Base-by-base conservation (phyloP, 2,113 vertebrate species). In the Hydrolagus affinis region DNA sequence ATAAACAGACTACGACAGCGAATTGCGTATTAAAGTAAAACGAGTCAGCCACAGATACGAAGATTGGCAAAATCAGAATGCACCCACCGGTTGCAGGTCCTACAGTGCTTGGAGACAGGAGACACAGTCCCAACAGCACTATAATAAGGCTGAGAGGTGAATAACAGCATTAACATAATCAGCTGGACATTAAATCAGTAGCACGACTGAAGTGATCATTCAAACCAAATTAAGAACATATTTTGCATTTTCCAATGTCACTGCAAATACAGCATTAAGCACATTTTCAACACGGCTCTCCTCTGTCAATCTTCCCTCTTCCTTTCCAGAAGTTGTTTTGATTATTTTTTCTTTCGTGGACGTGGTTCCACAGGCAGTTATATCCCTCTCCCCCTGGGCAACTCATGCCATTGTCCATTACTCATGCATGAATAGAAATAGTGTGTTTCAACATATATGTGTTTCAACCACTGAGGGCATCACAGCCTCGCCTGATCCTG, bases 41-140 rank as follows among this genome's bases (percentile, higher is more conserved):
- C 9, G 60, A 83, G 25, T 68, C 62, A 83, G 78, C 60, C 60
- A 83, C 60, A 66, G 60, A 68, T 68, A 66, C 17, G 25, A 83
- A 64, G 25, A 83, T 62, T 32, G 78, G 25, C 78, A 83, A 83
- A 83, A 83, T 83, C 19, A 64, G 60, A 83, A 28, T 83, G 59
- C 78, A 83, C 78, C 60, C 78, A 83, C 78, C 78, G 59, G 64
- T 83, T 66, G 60, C 62, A 83, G 78, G 28, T 30, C 62, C 30
- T 83, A 83, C 78, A 83, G 78, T 83, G 60, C 78, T 66, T 83
- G 78, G 78, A 83, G 78, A 83, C 60, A 83, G 78, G 66, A 83
- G 78, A 64, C 25, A 83, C 60, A 68, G 60, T 68, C 62, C 78
- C 66, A 66, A 83, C 62, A 83, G 78, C 78, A 68, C 62, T 83